Percentiles rank a stretch among this genome's conserved stretches.
Evolutionary conservation across 2,797 vertebrate species (phyloP).

Genomic region (Xenopus petersii): DNA sequence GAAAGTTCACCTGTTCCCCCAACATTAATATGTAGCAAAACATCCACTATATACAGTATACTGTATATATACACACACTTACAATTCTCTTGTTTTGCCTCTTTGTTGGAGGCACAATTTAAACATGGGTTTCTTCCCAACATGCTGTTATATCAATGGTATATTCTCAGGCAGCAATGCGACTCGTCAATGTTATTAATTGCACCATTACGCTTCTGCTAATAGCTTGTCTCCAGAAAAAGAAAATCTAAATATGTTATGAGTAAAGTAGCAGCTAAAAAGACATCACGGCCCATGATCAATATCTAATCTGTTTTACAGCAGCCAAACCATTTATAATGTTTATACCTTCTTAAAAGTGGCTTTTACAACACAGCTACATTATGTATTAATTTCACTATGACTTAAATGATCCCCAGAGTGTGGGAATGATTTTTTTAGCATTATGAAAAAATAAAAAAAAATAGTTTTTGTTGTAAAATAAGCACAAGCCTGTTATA

Average conservation of each 20-base stretch:
- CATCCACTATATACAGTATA: too few relatives aligned
- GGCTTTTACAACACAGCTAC: constrained; percentile 28
- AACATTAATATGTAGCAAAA: too few relatives aligned
- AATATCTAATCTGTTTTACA: constrained; percentile 25
- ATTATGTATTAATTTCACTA: constrained; percentile 32
- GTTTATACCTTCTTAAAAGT: constrained; percentile 5
- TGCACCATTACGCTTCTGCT: neutral
- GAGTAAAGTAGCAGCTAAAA: constrained; percentile 3
- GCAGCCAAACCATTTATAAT: constrained; percentile 15
- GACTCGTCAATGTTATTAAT: constrained; percentile 3
- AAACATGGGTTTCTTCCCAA: too few relatives aligned
- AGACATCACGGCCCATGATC: constrained; percentile 16
- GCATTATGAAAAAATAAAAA: neutral
- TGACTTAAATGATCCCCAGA: constrained; percentile 25
- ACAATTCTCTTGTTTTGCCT: too few relatives aligned
- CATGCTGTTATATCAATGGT: neutral
- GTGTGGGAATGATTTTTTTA: constrained; percentile 15
- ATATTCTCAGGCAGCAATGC: constrained; percentile 10
- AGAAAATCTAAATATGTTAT: constrained; percentile 26
- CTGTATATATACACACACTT: too few relatives aligned
- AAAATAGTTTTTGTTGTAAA: neutral
- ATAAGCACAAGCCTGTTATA: constrained; percentile 24
- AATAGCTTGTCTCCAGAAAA: constrained; percentile 11
- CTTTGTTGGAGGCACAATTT: too few relatives aligned
- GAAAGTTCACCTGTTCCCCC: too few relatives aligned